phyloP scores from a whole-genome alignment of 2,888 invertebrate species.

The Rhodophaea formosa region DNA sequence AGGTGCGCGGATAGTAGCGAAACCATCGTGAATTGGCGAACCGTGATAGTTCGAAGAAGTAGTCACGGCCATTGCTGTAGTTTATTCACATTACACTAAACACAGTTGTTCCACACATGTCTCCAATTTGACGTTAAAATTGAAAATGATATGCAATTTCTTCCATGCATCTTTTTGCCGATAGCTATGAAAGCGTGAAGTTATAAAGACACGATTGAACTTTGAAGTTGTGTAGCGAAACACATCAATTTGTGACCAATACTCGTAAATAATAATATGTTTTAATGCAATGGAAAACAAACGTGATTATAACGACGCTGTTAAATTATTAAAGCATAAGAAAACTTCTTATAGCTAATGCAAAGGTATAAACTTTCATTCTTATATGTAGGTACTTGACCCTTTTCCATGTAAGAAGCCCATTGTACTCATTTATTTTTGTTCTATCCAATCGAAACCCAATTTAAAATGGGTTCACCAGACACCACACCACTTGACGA shows the following conservation, averaged over 20 bases:
- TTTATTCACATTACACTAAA: constrained; percentile 33
- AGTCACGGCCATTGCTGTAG: constrained; percentile 64
- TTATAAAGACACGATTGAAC: constrained; percentile 40
- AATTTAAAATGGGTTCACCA: constrained; percentile 9
- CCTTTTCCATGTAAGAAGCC: not conserved
- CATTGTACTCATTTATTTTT: not conserved
- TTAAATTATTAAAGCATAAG: not conserved
- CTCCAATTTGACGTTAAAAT: constrained; percentile 26
- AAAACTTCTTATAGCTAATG: not conserved
- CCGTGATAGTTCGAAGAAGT: constrained; percentile 71
- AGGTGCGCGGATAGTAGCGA: constrained; percentile 90
- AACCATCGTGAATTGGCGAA: constrained; percentile 90
- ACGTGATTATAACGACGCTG: not conserved
- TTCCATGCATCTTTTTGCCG: constrained; percentile 36
- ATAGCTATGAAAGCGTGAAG: constrained; percentile 57
- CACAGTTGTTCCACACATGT: constrained; percentile 26
- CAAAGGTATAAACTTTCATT: constrained; percentile 5
- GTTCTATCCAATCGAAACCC: constrained; percentile 3
- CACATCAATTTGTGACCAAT: constrained; percentile 21
- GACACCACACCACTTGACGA: constrained; percentile 10
- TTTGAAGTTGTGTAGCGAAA: constrained; percentile 32
- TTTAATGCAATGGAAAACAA: constrained; percentile 35
- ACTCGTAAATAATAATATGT: constrained; percentile 22
- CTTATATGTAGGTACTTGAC: constrained; percentile 13
- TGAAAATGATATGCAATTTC: constrained; percentile 28